These are phyloP conservation scores for Paraescarpia echinospica DNA, from an alignment of 1,140 invertebrate species.

Conservation along the genomic window DNA sequence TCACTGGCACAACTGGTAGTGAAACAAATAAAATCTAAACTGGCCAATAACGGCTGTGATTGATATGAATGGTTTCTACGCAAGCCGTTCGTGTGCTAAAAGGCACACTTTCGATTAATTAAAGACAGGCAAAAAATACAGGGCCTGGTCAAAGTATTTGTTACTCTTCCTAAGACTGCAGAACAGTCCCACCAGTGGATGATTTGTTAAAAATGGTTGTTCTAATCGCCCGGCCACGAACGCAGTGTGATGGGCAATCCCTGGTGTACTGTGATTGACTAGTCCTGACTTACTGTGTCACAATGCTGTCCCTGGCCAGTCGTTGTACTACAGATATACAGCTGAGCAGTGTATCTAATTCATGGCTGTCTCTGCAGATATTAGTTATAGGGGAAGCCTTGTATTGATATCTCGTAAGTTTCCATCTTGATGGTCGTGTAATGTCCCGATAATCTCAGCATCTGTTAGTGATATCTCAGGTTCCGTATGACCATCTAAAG, in stretches of 20 bases:
- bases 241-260: not conserved
- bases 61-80: no score
- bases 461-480: not conserved
- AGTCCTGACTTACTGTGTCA: not conserved
- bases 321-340: not conserved
- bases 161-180: not conserved
- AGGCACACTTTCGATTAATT: no score
- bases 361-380: not conserved
- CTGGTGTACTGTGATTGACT: not conserved
- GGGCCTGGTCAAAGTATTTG: not conserved
- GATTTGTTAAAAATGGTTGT: not conserved
- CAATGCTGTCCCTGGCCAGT: not conserved
- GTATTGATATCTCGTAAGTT: not conserved
- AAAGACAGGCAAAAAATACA: no score
- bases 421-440: not conserved
- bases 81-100: no score
- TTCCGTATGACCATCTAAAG: not conserved
- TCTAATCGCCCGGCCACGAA: not conserved
- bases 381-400: not conserved
- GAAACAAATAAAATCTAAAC: no score
- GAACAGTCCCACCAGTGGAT: not conserved
- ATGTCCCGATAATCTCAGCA: not conserved
- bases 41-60: no score
- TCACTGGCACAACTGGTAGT: no score
- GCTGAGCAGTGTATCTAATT: not conserved